Evolutionary conservation across 2,797 vertebrate genomes (phyloP).

Genomic region (Falco berigora): DNA sequence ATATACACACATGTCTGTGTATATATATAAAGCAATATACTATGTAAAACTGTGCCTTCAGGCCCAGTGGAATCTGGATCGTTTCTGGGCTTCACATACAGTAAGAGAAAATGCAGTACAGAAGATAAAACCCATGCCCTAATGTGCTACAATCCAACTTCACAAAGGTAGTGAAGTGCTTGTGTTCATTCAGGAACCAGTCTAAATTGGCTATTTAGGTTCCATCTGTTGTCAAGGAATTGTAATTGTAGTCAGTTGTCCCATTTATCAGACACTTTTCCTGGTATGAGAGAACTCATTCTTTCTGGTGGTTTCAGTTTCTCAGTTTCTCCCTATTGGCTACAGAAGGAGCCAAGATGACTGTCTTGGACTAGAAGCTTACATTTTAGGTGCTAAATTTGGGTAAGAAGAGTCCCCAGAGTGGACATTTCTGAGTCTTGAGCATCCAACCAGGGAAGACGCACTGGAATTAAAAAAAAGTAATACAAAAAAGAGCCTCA

Average conservation of each 20-base stretch:
- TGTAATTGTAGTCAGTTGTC: neutral
- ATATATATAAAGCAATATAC: neutral
- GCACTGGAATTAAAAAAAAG: accelerated
- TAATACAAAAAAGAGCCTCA: neutral
- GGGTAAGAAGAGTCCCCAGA: neutral
- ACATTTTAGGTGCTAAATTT: neutral
- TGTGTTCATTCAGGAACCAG: neutral
- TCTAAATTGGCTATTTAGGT: neutral
- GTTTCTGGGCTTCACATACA: neutral
- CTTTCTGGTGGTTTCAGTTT: neutral
- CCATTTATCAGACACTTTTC: neutral
- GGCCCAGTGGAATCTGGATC: neutral
- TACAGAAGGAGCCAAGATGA: neutral
- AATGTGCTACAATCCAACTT: accelerated
- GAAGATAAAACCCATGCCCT: neutral
- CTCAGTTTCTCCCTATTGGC: neutral
- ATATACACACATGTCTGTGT: neutral
- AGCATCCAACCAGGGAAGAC: neutral
- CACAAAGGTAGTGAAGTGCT: neutral
- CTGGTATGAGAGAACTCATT: neutral
- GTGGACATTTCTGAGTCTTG: neutral
- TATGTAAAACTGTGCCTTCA: neutral
- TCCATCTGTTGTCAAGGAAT: neutral
- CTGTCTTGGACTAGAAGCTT: neutral
- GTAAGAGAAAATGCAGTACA: neutral